Evolutionary conservation across 2,888 invertebrate genomes (phyloP), one percentile per base, ranked within the genome.

Genomic region (Aporophyla lueneburgensis): DNA sequence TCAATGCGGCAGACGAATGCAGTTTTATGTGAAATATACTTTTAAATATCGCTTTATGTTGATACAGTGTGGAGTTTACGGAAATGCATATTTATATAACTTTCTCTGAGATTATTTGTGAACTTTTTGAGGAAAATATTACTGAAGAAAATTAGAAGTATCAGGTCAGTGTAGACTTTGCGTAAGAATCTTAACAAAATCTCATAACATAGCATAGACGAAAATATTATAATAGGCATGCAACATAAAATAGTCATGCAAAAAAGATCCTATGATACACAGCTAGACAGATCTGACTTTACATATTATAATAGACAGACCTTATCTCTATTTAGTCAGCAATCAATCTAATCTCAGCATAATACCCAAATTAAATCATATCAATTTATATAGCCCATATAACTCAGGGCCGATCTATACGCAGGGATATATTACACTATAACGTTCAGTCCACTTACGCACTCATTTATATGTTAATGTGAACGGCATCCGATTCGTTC

Each of bases 381-480:
- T 89, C 89, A 90, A 90, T 90, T 91, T 93, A 92, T 93, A 91
- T 91, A 90, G 88, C 84, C 87, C 89, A 92, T 91, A 91, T 89
- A 91, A 86, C 88, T 91, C 90, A 92, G 89, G 85, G 90, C 87
- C 91, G 90, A 93, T 92, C 91, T 90, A 91, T 90, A 89, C 83
- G 86, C 80, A 83, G 87, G 89, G 91, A 90, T 89, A 93, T 93
- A 94, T 92, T 93, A 93, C 91, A 92, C 86, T 87, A 93, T 92
- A 93, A 91, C 90, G 89, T 89, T 87, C 92, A 93, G 96, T 95
- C 96, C 96, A 96, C 96, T 96, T 94, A 96, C 94, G 91, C 89
- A 94, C 95, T 96, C 96, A 96, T 96, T 96, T 96, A 96, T 96
- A 96, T 96, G 96, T 93, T 96, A 96, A 96, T 96, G 90, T 86